Evolutionary conservation across 2,888 invertebrate species (phyloP), one percentile per base, ranked within the genome.

Genomic region (Calliopum simillimum): DNA sequence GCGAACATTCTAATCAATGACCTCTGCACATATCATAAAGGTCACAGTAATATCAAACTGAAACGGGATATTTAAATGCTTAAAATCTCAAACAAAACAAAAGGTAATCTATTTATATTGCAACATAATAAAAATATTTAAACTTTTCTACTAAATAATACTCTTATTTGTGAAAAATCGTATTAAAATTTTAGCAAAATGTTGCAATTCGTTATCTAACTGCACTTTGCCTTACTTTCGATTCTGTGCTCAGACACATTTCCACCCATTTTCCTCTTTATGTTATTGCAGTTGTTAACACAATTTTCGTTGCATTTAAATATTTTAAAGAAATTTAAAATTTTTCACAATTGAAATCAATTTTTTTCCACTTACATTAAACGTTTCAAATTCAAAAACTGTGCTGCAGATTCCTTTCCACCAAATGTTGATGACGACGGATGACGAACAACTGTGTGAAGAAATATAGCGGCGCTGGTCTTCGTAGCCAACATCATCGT

Each of bases 11-110:
- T 16, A 67, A 4, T 47, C 47, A 71, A 79, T 80, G 83, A 82
- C 82, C 82, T 82, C 83, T 82, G 81, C 74, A 73, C 61, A 66
- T 69, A 70, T 65, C 68, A 59, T 79, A 77, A 79, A 82, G 82
- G 82, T 82, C 81, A 80, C 19, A 67, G 58, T 67, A 59, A 67
- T 67, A 49, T 19, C 3, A 11, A n/a, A 11, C 19, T 12, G 0
- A 4, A n/a, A 3, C 4, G 1, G 6, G 6, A 21, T 23, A 61
- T 21, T 1, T 4, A 44, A 46, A 2, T 2, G 19, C 16, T 13
- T 16, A 6, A 16, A 33, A 12, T 6, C 13, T 33, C 8, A 14
- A 43, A 16, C 21, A 19, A n/a, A 56, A 21, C 23, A 56, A 21
- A 21, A 55, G 19, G 33, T 5, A 4, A 56, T n/a, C 14, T n/a